Percentiles rank a stretch among this genome's conserved stretches.
Conservation (phyloP, 1,140 invertebrate species). For the Hesperophylax magnus region DNA sequence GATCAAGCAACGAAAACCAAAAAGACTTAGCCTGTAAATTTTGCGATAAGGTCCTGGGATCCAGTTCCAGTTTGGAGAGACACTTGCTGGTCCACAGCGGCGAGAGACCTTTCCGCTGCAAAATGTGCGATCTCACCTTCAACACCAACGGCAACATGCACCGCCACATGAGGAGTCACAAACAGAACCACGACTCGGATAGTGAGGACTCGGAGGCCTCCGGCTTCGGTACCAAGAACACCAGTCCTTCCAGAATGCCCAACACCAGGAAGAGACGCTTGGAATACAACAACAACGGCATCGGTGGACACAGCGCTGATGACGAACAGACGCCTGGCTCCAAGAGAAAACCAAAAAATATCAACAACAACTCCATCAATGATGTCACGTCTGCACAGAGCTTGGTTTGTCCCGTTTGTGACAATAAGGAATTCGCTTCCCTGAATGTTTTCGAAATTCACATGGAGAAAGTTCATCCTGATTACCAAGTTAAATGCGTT, state of each 20-base stretch:
- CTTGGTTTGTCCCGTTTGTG: conserved; percentile 74
- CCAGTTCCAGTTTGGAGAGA: conserved; percentile 71
- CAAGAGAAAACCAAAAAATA: conserved; percentile 67
- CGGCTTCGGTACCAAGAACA: conserved; percentile 54
- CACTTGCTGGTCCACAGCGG: conserved; percentile 84
- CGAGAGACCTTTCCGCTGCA: conserved; percentile 84
- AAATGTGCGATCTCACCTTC: conserved; percentile 85
- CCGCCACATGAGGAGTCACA: conserved; percentile 84
- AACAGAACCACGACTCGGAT: conserved; percentile 68
- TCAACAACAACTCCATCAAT: conserved; percentile 63
- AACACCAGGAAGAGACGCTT: conserved; percentile 59
- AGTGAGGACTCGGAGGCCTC: conserved; percentile 62
- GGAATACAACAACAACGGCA: conserved; percentile 65
- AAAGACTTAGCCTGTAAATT: conserved; percentile 33
- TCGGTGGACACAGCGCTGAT: conserved; percentile 62
- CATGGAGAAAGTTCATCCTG: conserved; percentile 79
- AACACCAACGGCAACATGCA: conserved; percentile 93
- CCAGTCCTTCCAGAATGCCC: conserved; percentile 42
- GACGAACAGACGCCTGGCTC: conserved; percentile 63
- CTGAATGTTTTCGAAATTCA: conserved; percentile 76
- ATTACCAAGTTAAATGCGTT: conserved; percentile 78
- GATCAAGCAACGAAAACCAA: conserved; percentile 7
- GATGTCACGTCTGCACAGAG: conserved; percentile 61
- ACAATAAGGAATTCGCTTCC: conserved; percentile 74
- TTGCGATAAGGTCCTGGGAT: conserved; percentile 33